Conservation (phyloP, 1,140 invertebrate species). For the Lerema accius region DNA sequence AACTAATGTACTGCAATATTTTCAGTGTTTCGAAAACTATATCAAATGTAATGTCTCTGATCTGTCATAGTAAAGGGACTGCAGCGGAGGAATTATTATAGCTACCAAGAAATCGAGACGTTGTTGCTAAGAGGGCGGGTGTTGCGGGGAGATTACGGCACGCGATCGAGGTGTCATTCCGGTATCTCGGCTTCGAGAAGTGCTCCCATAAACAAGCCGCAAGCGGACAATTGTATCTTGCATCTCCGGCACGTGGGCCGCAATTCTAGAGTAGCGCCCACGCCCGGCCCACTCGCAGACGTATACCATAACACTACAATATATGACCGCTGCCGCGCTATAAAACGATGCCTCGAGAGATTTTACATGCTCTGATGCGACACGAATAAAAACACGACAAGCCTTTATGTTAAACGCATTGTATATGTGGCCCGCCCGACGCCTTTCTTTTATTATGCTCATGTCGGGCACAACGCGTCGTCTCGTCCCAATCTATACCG, state of each 20-base stretch:
- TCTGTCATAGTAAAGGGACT: conserved; percentile 3
- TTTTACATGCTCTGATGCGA: conserved; percentile 57
- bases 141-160: conserved; percentile 53
- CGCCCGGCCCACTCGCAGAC: conserved; percentile 59
- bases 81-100: too few relatives aligned
- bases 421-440: conserved; percentile 57
- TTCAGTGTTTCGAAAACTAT: too few relatives aligned
- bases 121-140: conserved; percentile 32
- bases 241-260: conserved; percentile 70
- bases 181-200: conserved; percentile 50
- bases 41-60: too few relatives aligned
- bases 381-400: conserved; percentile 63
- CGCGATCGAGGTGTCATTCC: conserved; percentile 65
- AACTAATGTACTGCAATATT: too few relatives aligned
- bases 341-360: conserved; percentile 64
- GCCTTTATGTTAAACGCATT: conserved; percentile 69
- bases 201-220: conserved; percentile 65
- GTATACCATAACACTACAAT: conserved; percentile 63
- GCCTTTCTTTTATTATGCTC: conserved; percentile 45
- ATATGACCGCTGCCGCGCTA: conserved; percentile 61
- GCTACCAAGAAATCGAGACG: conserved; percentile 51
- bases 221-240: conserved; percentile 68
- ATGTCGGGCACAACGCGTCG: conserved; percentile 39
- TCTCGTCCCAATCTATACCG: conserved; percentile 46
- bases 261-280: conserved; percentile 75